Percentiles rank a stretch among this genome's conserved stretches.
phyloP scores from a whole-genome alignment of 2,797 vertebrate species.

The Melanotaenia parkinsoni region DNA sequence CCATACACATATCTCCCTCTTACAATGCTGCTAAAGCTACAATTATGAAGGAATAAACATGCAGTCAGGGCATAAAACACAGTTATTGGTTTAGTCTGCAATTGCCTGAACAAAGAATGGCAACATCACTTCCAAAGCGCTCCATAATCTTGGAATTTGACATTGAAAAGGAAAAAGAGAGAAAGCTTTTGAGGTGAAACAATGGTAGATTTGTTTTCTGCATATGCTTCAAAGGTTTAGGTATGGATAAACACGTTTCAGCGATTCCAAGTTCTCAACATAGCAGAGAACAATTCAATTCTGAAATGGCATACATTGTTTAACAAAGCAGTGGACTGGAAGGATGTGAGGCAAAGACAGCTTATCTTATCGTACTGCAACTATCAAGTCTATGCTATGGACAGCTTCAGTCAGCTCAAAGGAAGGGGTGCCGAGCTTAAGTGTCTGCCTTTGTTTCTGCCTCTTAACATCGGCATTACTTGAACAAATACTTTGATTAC shows the following conservation, averaged over 20 bases:
- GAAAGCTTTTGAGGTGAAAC: slow-evolving; percentile 74
- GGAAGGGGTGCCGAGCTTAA: slow-evolving; percentile 66
- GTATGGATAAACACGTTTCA: slow-evolving; percentile 80
- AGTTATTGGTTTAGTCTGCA: slow-evolving; percentile 72
- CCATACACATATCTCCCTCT: slow-evolving; percentile 61
- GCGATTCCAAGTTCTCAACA: slow-evolving; percentile 70
- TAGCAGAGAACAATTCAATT: slow-evolving; percentile 69
- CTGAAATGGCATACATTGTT: slow-evolving; percentile 74
- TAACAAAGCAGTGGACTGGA: slow-evolving; percentile 68
- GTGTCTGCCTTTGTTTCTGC: slow-evolving; percentile 68
- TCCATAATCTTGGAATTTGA: slow-evolving; percentile 82
- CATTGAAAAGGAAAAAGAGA: slow-evolving; percentile 69
- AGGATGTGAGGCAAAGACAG: slow-evolving; percentile 64
- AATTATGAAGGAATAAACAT: slow-evolving; percentile 74
- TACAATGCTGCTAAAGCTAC: slow-evolving; percentile 65
- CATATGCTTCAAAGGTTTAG: slow-evolving; percentile 79
- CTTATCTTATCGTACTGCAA: slow-evolving; percentile 74
- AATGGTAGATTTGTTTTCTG: slow-evolving; percentile 81
- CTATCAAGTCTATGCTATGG: slow-evolving; percentile 69
- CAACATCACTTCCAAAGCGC: slow-evolving; percentile 78
- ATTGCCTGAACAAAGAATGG: slow-evolving; percentile 76
- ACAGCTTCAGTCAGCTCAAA: slow-evolving; percentile 65
- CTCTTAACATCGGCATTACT: slow-evolving; percentile 69
- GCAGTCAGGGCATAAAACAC: slow-evolving; percentile 71
- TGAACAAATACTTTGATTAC: slow-evolving; percentile 75